phyloP scores from a whole-genome alignment of 2,888 invertebrate species.

The Andrena bucephala region DNA sequence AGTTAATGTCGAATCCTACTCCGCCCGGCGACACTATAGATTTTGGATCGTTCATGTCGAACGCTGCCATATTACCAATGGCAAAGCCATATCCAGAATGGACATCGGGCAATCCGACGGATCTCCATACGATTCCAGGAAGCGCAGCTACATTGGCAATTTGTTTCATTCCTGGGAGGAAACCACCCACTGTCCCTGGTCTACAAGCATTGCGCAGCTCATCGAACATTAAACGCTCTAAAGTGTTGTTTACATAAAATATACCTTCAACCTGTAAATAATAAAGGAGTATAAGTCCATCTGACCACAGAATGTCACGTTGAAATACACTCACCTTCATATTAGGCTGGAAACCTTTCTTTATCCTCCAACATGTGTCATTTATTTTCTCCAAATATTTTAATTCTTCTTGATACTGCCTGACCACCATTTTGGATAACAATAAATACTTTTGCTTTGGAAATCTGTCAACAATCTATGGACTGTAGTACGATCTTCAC shows the following conservation, averaged over 20 bases:
- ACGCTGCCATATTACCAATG: slow-evolving; percentile 99
- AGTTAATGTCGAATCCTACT: slow-evolving; percentile 99
- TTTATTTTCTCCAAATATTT: slow-evolving; percentile 96
- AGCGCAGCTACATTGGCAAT: slow-evolving; percentile 99
- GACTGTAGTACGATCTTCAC: background rate
- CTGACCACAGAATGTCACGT: background rate
- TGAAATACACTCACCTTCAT: slow-evolving; percentile 91
- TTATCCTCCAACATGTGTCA: slow-evolving; percentile 95
- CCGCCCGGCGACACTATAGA: slow-evolving; percentile 99
- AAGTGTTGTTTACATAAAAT: slow-evolving; percentile 96
- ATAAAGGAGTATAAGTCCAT: slow-evolving; percentile 10
- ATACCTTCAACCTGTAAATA: slow-evolving; percentile 93
- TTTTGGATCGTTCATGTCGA: slow-evolving; percentile 96
- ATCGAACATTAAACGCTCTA: slow-evolving; percentile 98
- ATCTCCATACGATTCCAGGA: slow-evolving; percentile 97
- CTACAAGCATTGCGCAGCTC: slow-evolving; percentile 96
- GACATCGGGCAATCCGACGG: slow-evolving; percentile 97
- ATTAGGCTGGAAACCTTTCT: slow-evolving; percentile 99
- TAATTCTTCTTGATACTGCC: slow-evolving; percentile 96
- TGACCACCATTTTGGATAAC: slow-evolving; percentile 90
- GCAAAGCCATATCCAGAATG: slow-evolving; percentile 99
- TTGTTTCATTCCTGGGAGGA: slow-evolving; percentile 99
- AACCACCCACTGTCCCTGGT: slow-evolving; percentile 96
- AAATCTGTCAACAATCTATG: background rate
- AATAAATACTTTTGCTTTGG: slow-evolving; percentile 6